phyloP scores from a whole-genome alignment of 2,797 vertebrate species.

The Amniataba percoides region DNA sequence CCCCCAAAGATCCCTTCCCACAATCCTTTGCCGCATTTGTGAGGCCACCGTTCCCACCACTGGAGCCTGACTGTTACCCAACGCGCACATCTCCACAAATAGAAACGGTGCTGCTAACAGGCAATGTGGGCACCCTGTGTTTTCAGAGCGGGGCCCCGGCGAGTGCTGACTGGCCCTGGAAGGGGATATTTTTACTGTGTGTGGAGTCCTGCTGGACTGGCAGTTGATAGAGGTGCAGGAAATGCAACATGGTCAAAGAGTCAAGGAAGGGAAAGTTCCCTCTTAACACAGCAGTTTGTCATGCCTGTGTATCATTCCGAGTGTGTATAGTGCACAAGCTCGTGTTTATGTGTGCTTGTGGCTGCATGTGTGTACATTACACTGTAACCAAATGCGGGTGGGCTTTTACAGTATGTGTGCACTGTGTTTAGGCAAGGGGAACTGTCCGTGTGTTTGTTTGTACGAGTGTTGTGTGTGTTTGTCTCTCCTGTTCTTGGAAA shows the following conservation, averaged over 20 bases:
- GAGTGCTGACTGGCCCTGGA: conserved; percentile 79
- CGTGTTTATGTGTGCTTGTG: conserved; percentile 31
- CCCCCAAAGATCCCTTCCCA: conserved; percentile 67
- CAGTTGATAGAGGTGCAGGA: conserved; percentile 63
- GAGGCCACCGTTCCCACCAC: conserved; percentile 69
- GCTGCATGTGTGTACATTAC: conserved; percentile 35
- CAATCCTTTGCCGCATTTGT: conserved; percentile 65
- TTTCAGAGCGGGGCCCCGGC: conserved; percentile 73
- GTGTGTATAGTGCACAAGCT: conserved; percentile 24
- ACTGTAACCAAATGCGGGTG: conserved; percentile 67
- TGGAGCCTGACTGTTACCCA: conserved; percentile 74
- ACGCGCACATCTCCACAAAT: conserved; percentile 78
- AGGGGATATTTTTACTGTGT: conserved; percentile 81
- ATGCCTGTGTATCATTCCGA: conserved; percentile 35
- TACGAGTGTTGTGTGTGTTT: conserved; percentile 59
- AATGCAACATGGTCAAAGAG: conserved; percentile 74
- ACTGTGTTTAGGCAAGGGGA: conserved; percentile 63
- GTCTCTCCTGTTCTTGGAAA: conserved; percentile 76
- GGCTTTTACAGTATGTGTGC: conserved; percentile 47
- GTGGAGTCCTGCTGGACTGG: conserved; percentile 71
- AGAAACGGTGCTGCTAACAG: conserved; percentile 78
- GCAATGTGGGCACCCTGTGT: conserved; percentile 83
- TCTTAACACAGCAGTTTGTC: conserved; percentile 75
- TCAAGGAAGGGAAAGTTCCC: conserved; percentile 78
- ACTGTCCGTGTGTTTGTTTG: conserved; percentile 63